Evolutionary conservation across 2,888 invertebrate species (phyloP).

Genomic region (Scelioninae gen. 1): DNA sequence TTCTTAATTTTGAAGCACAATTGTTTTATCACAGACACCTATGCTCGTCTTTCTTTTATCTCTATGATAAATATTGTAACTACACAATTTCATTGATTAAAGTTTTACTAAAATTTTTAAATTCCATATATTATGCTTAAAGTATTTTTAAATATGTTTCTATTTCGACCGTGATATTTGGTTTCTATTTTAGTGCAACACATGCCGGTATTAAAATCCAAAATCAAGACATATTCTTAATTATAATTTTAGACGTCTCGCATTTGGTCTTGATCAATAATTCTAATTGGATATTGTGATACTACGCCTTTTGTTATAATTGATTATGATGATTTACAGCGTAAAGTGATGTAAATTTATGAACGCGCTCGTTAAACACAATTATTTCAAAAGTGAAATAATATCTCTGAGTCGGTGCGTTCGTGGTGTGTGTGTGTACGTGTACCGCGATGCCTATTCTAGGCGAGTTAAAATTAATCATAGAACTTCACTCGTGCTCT

Average conservation of each 20-base stretch:
- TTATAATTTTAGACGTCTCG: background rate
- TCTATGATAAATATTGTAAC: no score
- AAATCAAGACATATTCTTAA: background rate
- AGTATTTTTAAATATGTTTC: no score
- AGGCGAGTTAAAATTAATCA: conserved; percentile 64
- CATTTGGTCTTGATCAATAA: background rate
- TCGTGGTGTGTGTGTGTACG: conserved; percentile 3
- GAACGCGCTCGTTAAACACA: conserved; percentile 32
- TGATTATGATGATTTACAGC: conserved; percentile 23
- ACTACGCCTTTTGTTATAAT: background rate
- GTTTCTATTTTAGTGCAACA: no score
- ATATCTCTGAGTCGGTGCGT: conserved; percentile 19
- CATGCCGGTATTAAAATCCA: background rate
- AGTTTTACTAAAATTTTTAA: no score
- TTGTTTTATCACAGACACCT: no score
- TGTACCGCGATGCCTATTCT: conserved; percentile 51
- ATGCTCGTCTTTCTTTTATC: no score
- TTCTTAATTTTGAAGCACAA: no score
- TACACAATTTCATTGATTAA: no score
- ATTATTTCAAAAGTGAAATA: conserved; percentile 47
- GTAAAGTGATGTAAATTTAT: conserved; percentile 35
- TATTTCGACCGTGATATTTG: no score
- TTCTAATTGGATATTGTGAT: background rate
- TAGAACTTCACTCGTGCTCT: conserved; percentile 50
- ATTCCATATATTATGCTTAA: no score